Evolutionary conservation across 2,113 vertebrate genomes (phyloP).

Genomic region (Anseranas semipalmata): DNA sequence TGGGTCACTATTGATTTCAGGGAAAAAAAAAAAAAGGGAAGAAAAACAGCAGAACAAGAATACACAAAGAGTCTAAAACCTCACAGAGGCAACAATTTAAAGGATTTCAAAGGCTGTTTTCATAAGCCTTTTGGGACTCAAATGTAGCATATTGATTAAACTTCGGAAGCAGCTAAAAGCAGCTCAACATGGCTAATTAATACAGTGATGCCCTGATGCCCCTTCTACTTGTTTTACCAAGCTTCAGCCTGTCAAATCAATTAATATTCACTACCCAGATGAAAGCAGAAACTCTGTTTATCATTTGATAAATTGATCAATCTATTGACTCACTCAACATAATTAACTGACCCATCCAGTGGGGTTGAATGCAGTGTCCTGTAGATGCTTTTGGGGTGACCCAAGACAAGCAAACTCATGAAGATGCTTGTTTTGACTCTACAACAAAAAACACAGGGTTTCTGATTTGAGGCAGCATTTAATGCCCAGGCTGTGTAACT

Average conservation of each 20-base stretch:
- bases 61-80: slow-evolving; percentile 14
- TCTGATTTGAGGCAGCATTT: neutral
- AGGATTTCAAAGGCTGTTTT: slow-evolving; percentile 73
- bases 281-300: slow-evolving; percentile 46
- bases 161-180: slow-evolving; percentile 66
- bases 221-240: slow-evolving; percentile 57
- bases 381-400: neutral
- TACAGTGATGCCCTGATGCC: slow-evolving; percentile 66
- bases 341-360: slow-evolving; percentile 18
- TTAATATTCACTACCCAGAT: slow-evolving; percentile 59
- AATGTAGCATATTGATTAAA: slow-evolving; percentile 71
- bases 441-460: neutral
- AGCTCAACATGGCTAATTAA: slow-evolving; percentile 67
- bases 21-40: neutral
- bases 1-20: neutral
- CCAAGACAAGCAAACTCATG: neutral
- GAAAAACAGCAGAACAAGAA: neutral
- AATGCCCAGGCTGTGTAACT: neutral
- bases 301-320: slow-evolving; percentile 6
- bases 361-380: neutral
- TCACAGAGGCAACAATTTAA: slow-evolving; percentile 56
- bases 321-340: neutral
- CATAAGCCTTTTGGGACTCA: slow-evolving; percentile 63
- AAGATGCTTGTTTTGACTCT: neutral
- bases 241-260: slow-evolving; percentile 66